Conservation (phyloP, 2,888 invertebrate species). For the Molorchus minor region DNA sequence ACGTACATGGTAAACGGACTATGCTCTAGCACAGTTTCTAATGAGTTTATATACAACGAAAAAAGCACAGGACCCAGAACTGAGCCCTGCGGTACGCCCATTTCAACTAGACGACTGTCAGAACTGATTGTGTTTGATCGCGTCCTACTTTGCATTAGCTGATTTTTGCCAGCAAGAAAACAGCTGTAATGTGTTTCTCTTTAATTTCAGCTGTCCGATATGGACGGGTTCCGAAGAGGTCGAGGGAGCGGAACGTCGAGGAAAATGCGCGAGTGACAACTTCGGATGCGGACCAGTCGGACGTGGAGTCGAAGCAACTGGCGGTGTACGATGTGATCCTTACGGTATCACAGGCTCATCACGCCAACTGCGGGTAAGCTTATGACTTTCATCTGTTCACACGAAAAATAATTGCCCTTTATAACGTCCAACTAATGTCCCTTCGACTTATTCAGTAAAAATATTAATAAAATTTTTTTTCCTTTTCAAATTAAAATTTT, state of each 20-base stretch:
- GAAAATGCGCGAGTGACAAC: constrained; percentile 63
- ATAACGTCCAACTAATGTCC: too few relatives aligned
- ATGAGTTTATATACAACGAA: background rate
- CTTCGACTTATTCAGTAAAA: too few relatives aligned
- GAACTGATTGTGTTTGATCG: background rate
- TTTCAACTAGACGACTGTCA: background rate
- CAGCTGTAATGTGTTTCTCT: background rate
- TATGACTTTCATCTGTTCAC: too few relatives aligned
- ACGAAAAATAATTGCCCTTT: too few relatives aligned
- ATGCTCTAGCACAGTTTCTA: background rate
- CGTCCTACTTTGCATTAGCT: too few relatives aligned
- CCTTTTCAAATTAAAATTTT: too few relatives aligned
- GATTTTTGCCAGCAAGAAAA: background rate
- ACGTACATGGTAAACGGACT: background rate
- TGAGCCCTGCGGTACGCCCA: constrained; percentile 4
- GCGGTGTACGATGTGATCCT: constrained; percentile 82
- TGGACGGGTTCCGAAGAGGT: constrained; percentile 94
- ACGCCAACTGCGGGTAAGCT: constrained; percentile 76
- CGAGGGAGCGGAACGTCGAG: constrained; percentile 78
- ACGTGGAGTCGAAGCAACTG: constrained; percentile 66
- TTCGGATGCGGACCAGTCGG: constrained; percentile 60
- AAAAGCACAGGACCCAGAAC: constrained; percentile 3
- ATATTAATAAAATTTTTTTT: too few relatives aligned
- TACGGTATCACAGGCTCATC: constrained; percentile 85
- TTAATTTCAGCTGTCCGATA: constrained; percentile 86